These are phyloP conservation scores for Phaedon cochleariae DNA, from an alignment of 2,888 invertebrate species.

Conservation along the genomic window DNA sequence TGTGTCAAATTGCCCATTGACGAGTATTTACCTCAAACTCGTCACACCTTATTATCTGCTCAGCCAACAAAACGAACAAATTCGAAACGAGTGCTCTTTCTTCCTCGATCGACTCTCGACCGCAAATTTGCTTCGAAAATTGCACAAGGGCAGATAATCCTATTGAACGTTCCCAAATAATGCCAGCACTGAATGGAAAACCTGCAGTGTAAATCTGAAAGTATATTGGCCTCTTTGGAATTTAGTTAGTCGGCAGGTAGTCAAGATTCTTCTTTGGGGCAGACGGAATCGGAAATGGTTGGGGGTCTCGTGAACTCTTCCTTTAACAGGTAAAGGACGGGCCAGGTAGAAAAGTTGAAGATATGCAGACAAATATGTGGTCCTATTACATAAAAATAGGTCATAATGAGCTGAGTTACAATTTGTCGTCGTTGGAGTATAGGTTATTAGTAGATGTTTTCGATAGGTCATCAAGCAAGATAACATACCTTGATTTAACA, in stretches of 20 bases:
- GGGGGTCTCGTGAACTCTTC: not conserved
- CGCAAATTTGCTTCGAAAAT: not conserved
- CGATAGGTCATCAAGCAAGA: too few species aligned
- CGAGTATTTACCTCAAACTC: conserved; percentile 25
- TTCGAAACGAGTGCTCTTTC: not conserved
- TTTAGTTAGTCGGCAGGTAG: not conserved
- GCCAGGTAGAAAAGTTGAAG: not conserved
- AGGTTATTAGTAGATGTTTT: too few species aligned
- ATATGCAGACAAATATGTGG: conserved; percentile 1
- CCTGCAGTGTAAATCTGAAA: not conserved
- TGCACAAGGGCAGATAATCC: not conserved
- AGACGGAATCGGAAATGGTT: not conserved
- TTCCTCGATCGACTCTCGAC: not conserved
- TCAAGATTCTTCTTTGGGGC: not conserved
- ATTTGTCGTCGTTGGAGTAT: not conserved
- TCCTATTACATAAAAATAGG: not conserved
- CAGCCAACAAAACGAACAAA: not conserved
- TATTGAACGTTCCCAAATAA: not conserved
- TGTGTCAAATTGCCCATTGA: conserved; percentile 29
- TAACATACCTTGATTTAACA: too few species aligned
- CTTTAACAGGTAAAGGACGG: not conserved
- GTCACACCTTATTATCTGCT: conserved; percentile 21
- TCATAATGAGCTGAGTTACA: not conserved
- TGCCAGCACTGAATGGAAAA: not conserved
- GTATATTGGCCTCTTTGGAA: not conserved